These are phyloP conservation scores for Scelioninae gen. 2 DNA, from an alignment of 2,888 invertebrate genomes.

Conservation along the genomic window DNA sequence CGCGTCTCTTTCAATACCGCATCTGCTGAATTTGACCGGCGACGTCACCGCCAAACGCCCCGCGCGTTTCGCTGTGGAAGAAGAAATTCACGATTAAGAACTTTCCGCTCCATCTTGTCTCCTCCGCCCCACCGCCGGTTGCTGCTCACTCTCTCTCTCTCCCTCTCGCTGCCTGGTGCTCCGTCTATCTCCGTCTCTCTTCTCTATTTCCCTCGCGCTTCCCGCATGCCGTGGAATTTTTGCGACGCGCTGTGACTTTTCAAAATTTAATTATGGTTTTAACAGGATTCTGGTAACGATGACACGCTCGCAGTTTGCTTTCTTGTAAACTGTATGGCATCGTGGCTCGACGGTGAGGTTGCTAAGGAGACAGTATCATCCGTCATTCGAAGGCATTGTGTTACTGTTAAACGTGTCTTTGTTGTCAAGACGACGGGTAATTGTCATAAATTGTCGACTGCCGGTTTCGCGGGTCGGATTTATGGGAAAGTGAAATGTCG, in stretches of 20 bases:
- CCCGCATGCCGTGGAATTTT: no score
- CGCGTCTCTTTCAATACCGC: constrained; percentile 27
- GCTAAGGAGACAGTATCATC: constrained; percentile 16
- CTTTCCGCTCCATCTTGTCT: not conserved
- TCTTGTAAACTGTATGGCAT: constrained; percentile 32
- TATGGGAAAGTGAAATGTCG: constrained; percentile 13
- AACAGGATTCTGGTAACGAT: constrained; percentile 22
- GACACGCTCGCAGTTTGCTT: constrained; percentile 20
- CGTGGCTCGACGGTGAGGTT: constrained; percentile 13
- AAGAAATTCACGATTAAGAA: constrained; percentile 31
- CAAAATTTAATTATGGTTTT: constrained; percentile 13
- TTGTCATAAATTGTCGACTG: constrained; percentile 23
- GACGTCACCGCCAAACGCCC: constrained; percentile 33
- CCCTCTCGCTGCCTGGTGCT: no score
- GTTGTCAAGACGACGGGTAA: constrained; percentile 17
- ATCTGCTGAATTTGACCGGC: constrained; percentile 42
- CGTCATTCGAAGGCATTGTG: constrained; percentile 32
- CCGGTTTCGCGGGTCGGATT: no score
- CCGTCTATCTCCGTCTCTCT: not conserved
- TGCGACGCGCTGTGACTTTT: constrained; percentile 18
- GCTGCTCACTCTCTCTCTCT: no score
- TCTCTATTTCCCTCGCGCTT: no score
- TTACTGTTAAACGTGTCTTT: constrained; percentile 21
- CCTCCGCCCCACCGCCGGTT: not conserved
- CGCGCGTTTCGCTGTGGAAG: constrained; percentile 16